Conservation (phyloP, 2,888 invertebrate species). For the Synanthedon vespiformis region DNA sequence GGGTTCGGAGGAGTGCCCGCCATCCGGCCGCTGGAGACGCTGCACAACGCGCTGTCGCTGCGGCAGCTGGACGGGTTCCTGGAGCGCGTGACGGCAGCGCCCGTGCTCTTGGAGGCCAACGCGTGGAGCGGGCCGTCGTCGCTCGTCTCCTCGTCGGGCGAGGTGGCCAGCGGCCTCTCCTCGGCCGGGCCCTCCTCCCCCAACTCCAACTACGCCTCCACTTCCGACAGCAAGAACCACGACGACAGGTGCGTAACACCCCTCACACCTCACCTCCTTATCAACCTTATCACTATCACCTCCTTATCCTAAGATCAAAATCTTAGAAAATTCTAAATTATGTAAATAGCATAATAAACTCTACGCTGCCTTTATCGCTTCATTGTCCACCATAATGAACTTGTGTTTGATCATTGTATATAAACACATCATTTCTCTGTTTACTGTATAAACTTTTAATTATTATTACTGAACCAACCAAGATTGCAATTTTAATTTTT, state of each 20-base stretch:
- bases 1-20: constrained; percentile 94
- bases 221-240: constrained; percentile 36
- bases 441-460: too few relatives aligned
- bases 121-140: constrained; percentile 90
- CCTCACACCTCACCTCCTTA: too few relatives aligned
- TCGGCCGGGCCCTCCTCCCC: constrained; percentile 87
- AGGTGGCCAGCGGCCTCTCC: constrained; percentile 72
- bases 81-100: constrained; percentile 84
- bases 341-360: too few relatives aligned
- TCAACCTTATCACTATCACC: too few relatives aligned
- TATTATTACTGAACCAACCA: too few relatives aligned
- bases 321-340: too few relatives aligned
- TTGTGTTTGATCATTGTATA: too few relatives aligned
- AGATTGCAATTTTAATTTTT: too few relatives aligned
- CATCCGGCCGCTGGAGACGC: constrained; percentile 95
- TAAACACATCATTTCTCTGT: too few relatives aligned
- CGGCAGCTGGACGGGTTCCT: constrained; percentile 91
- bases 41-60: constrained; percentile 96
- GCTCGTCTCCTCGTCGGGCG: constrained; percentile 72
- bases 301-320: too few relatives aligned
- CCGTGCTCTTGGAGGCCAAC: constrained; percentile 75
- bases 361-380: too few relatives aligned
- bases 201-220: constrained; percentile 67
- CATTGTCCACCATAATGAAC: too few relatives aligned
- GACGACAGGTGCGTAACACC: constrained; percentile 47